Percentiles rank a stretch among this genome's conserved stretches.
These are phyloP conservation scores for Uropetala carovei DNA, from an alignment of 2,888 invertebrate species.

Conservation along the genomic window DNA sequence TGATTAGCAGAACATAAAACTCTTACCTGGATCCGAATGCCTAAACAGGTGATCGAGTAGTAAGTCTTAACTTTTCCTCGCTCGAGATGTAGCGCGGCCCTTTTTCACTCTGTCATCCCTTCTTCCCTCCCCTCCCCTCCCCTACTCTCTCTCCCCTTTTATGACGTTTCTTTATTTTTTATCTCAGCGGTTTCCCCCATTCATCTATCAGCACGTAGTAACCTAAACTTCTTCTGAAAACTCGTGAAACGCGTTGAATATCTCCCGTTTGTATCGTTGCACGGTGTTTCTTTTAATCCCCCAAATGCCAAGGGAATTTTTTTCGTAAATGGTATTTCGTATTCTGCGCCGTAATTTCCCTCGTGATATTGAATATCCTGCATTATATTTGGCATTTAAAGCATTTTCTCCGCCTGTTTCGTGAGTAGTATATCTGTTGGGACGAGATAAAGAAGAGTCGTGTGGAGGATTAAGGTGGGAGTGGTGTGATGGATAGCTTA, in stretches of 20 bases:
- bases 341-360: conserved; percentile 27
- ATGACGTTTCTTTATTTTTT: neutral
- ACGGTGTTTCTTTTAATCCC: conserved; percentile 24
- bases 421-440: conserved; percentile 28
- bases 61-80: neutral
- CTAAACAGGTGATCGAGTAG: neutral
- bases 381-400: conserved; percentile 32
- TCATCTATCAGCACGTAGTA: conserved; percentile 10
- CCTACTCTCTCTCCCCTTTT: neutral
- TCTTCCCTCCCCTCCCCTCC: neutral
- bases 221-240: conserved; percentile 7
- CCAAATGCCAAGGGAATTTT: conserved; percentile 11
- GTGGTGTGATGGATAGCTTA: conserved; percentile 35
- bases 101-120: neutral
- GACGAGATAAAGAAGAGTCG: conserved; percentile 17
- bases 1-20: neutral
- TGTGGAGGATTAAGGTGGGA: neutral
- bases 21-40: neutral
- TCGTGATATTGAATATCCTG: conserved; percentile 35
- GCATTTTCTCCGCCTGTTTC: conserved; percentile 29
- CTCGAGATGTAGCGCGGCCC: neutral
- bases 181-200: neutral
- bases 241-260: conserved; percentile 19
- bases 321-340: neutral
- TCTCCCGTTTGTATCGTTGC: conserved; percentile 7